phyloP scores from a whole-genome alignment of 2,113 vertebrate species.

The Procapra przewalskii region DNA sequence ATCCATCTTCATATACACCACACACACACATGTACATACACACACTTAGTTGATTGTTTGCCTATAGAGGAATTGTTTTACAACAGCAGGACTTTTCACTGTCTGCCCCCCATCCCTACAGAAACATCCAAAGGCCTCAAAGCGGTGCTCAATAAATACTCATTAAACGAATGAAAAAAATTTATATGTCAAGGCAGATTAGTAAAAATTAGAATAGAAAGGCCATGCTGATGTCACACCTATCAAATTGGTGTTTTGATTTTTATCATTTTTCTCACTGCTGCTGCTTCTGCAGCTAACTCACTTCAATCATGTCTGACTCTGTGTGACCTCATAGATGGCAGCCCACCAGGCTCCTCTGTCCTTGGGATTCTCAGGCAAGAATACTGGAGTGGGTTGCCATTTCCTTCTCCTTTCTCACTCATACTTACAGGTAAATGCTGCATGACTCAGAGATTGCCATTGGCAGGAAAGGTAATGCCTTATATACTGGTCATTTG shows the following conservation, averaged over 20 bases:
- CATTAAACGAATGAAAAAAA: conserved; percentile 10
- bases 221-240: conserved; percentile 17
- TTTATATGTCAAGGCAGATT: conserved; percentile 34
- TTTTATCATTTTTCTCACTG: conserved; percentile 39
- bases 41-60: not conserved
- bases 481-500: not conserved
- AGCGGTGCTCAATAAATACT: conserved; percentile 4
- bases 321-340: not conserved
- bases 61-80: not conserved
- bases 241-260: conserved; percentile 49
- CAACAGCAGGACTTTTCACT: not conserved
- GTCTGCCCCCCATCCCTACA: rapidly evolving
- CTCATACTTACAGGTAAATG: not conserved
- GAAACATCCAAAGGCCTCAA: not conserved
- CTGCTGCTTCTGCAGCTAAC: not conserved
- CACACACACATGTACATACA: not conserved
- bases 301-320: not conserved
- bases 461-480: conserved; percentile 1
- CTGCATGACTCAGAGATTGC: conserved; percentile 20
- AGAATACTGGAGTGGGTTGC: too few relatives aligned
- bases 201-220: conserved; percentile 50
- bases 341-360: not conserved
- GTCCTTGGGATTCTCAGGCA: not conserved
- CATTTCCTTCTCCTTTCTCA: not conserved
- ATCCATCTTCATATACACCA: not conserved